Evolutionary conservation across 2,113 vertebrate species (phyloP).

Genomic region (Scophthalmus maximus): DNA sequence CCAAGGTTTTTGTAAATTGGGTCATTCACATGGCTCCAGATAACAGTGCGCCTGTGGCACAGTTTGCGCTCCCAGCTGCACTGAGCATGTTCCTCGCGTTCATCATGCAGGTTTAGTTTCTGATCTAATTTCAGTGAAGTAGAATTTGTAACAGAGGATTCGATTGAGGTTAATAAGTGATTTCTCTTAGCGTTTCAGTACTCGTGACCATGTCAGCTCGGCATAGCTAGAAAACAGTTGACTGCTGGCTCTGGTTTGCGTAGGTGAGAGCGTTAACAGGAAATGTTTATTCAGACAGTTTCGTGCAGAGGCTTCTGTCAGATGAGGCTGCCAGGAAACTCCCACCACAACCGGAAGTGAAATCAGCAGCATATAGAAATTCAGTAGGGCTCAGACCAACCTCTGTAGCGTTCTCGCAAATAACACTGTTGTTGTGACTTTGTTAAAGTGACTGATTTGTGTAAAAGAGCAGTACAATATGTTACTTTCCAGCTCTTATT

Average conservation of each 20-base stretch:
- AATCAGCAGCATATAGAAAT: conserved; percentile 64
- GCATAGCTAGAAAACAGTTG: conserved; percentile 3
- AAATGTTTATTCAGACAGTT: conserved; percentile 76
- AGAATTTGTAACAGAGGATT: not conserved
- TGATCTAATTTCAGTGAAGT: not conserved
- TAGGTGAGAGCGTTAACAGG: conserved; percentile 77
- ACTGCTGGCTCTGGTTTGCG: conserved; percentile 19
- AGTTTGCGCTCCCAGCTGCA: conserved; percentile 14
- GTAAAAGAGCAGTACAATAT: conserved; percentile 14
- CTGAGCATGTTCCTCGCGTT: conserved; percentile 13
- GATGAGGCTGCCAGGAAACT: conserved; percentile 73
- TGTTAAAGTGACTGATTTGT: conserved; percentile 6
- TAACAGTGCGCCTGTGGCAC: conserved; percentile 20
- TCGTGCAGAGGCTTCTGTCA: conserved; percentile 57
- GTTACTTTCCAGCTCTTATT: conserved; percentile 2
- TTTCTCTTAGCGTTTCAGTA: not conserved
- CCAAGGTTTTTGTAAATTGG: conserved; percentile 30
- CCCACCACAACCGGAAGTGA: conserved; percentile 73
- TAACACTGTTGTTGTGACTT: not conserved
- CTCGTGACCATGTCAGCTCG: conserved; percentile 8
- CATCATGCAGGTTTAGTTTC: not conserved
- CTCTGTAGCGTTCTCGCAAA: conserved; percentile 40
- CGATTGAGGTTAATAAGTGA: not conserved
- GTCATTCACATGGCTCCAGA: conserved; percentile 24
- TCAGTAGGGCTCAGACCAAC: conserved; percentile 31